Conservation (phyloP, 1,140 invertebrate genomes). For the Drosophila suzukii region DNA sequence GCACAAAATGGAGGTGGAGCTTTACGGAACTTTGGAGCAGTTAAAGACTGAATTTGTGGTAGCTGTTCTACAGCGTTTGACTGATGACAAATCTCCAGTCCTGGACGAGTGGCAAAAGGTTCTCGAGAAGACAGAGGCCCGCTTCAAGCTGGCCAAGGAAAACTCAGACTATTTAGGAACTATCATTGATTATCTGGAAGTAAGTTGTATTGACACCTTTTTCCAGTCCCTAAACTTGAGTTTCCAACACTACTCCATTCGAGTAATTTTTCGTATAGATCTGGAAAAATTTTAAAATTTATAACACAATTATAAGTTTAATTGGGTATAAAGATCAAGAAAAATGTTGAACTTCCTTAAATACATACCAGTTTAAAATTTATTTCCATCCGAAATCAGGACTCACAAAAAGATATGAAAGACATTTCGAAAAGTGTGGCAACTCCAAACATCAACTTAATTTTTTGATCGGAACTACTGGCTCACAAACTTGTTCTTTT, state of each 20-base stretch:
- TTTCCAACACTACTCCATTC: no score
- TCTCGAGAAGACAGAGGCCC: conserved; percentile 87
- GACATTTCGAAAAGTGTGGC: not conserved
- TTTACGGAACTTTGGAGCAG: conserved; percentile 92
- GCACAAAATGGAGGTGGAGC: conserved; percentile 90
- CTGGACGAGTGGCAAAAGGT: conserved; percentile 85
- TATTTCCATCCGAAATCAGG: no score
- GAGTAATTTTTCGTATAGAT: no score
- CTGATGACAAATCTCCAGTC: conserved; percentile 9
- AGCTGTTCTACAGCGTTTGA: conserved; percentile 85
- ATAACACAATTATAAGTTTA: no score
- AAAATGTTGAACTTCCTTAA: not conserved
- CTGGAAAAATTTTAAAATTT: no score
- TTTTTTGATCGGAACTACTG: not conserved
- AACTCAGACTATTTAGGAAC: conserved; percentile 94
- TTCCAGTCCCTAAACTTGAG: no score
- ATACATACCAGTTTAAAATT: not conserved
- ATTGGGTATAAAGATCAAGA: not conserved
- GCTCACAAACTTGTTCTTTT: not conserved
- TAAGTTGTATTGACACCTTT: conserved; percentile 81
- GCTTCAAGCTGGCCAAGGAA: conserved; percentile 92
- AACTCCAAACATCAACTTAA: not conserved
- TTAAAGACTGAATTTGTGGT: conserved; percentile 89
- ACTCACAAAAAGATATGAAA: not conserved
- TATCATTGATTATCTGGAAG: conserved; percentile 91